phyloP scores from a whole-genome alignment of 1,140 invertebrate species.

The Daktulosphaira vitifoliae region DNA sequence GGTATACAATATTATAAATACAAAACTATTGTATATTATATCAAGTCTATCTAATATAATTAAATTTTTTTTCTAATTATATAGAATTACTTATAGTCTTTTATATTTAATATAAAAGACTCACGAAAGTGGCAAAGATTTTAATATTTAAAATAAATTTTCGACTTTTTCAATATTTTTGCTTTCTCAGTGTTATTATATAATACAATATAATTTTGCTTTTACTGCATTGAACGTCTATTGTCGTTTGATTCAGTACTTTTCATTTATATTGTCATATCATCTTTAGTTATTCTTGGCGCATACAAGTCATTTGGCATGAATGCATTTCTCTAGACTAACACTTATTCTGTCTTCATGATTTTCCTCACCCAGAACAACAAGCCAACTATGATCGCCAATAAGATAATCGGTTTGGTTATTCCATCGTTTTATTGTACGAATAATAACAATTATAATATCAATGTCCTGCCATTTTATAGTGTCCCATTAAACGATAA shows the following conservation, averaged over 20 bases:
- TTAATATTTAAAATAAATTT: no score
- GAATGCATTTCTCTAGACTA: conserved; percentile 6
- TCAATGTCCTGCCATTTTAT: background rate
- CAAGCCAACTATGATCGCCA: conserved; percentile 7
- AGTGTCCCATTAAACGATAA: background rate
- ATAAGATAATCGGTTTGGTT: conserved; percentile 28
- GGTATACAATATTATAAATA: no score
- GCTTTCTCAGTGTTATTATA: no score
- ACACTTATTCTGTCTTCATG: background rate
- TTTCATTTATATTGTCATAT: conserved; percentile 8
- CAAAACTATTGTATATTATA: no score
- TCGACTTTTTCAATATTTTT: no score
- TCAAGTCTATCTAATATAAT: no score
- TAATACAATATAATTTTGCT: no score
- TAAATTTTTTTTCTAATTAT: no score
- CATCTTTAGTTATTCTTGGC: conserved; percentile 2
- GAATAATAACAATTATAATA: conserved; percentile 14
- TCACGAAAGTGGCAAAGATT: no score
- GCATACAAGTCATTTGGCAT: conserved; percentile 21
- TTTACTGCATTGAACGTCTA: background rate
- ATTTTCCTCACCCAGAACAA: background rate
- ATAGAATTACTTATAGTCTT: no score
- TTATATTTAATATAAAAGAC: no score
- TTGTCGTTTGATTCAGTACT: conserved; percentile 1
- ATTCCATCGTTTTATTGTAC: conserved; percentile 13